These are phyloP conservation scores for Trichomalopsis sarcophagae DNA, from an alignment of 1,140 invertebrate genomes.

Conservation along the genomic window DNA sequence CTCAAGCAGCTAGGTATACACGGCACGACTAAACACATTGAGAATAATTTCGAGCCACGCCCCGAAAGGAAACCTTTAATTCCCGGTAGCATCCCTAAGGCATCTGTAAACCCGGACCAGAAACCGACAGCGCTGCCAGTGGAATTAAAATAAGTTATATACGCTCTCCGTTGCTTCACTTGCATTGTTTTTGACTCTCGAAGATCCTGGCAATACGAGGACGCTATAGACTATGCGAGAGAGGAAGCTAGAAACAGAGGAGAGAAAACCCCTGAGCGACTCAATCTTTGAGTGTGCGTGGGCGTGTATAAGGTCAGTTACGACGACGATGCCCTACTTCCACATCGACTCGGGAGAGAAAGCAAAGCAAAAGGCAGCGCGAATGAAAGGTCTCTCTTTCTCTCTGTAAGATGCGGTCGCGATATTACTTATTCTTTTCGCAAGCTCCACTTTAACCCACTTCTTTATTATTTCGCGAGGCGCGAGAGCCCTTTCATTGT, in stretches of 20 bases:
- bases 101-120: background rate
- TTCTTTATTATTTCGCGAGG: conserved; percentile 30
- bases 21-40: too few relatives aligned
- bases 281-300: conserved; percentile 17
- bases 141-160: conserved; percentile 33
- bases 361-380: background rate
- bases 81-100: background rate
- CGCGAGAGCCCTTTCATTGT: background rate
- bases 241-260: background rate
- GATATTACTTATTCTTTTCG: conserved; percentile 46
- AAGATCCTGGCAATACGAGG: background rate
- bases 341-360: conserved; percentile 9
- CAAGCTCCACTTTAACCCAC: conserved; percentile 31
- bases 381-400: conserved; percentile 6
- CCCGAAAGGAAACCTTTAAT: background rate
- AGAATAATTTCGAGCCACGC: background rate
- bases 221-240: background rate
- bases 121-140: background rate
- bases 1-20: too few relatives aligned
- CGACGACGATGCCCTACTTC: conserved; percentile 22
- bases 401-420: background rate
- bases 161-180: background rate
- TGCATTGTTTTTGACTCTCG: conserved; percentile 26
- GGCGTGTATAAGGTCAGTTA: conserved; percentile 21
- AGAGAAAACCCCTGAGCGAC: background rate